Evolutionary conservation across 2,113 vertebrate genomes (phyloP), one percentile per base, ranked within the genome.

Genomic region (Cryptotis parvus): DNA sequence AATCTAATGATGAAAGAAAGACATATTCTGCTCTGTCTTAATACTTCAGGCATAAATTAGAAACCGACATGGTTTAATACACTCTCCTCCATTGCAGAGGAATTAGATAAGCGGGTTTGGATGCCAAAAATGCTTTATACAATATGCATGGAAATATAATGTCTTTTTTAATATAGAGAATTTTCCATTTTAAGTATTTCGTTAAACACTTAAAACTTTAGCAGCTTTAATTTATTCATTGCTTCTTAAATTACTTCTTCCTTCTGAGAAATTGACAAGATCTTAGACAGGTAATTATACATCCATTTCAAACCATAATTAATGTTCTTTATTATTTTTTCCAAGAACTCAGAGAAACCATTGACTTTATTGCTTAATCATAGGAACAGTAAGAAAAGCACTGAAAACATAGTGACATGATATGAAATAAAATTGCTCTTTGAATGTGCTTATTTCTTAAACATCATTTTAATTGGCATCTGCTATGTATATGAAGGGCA

Each of bases 351-450:
- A 29, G 29, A 26, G 26, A 89, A 93, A 22, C 1, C 66, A 58
- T 76, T 76, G 4, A 0, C 1, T 31, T 92, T 94, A 77, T 10
- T 93, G 27, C 4, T 89, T 33, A 16, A 63, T 4, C 86, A 16
- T 43, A 90, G 14, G 39, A 94, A 77, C 45, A 63, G 70, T 31
- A 55, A 87, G 63, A n/a, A 81, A 94, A 65, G 83, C 43, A 87
- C 52, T 82, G 29, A 27, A 80, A 95, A 94, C 39, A 93, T 66
- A 84, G 68, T 0, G 2, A 26, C 22, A 86, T 61, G 4, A 72
- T 89, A 14, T 49, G 4, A 31, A 92, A 76, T 24, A 79, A 81
- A 95, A 84, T 89, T 92, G 27, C 52, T 94, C 79, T 80, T 93
- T n/a, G 31, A n/a, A 6, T 76, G 72, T 1, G 3, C 27, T 94